Percentiles rank a stretch among this genome's conserved stretches.
These are phyloP conservation scores for Novumbra hubbsi DNA, from an alignment of 2,797 vertebrate species.

Conservation along the genomic window DNA sequence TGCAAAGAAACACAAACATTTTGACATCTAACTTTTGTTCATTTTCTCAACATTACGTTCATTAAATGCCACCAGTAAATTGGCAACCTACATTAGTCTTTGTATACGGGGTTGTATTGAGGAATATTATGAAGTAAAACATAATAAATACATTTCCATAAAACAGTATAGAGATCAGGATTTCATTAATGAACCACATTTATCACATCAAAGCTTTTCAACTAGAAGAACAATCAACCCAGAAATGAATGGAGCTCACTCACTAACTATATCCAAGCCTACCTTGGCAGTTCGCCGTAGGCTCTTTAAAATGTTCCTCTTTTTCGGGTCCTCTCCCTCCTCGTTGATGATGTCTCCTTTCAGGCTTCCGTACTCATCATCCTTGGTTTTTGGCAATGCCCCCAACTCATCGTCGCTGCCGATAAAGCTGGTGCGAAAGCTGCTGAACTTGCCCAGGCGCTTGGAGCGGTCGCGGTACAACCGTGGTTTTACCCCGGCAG, in stretches of 20 bases:
- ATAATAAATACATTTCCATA: not conserved
- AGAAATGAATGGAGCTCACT: not conserved
- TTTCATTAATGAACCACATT: not conserved
- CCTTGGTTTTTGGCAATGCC: slow-evolving; percentile 85
- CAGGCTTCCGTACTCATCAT: slow-evolving; percentile 82
- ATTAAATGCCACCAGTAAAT: not conserved
- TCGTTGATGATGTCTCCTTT: slow-evolving; percentile 88
- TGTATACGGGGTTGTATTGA: not conserved
- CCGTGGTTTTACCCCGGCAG: slow-evolving; percentile 84
- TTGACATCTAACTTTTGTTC: not conserved
- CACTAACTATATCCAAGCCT: slow-evolving; percentile 22
- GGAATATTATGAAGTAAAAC: not conserved
- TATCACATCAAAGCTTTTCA: not conserved
- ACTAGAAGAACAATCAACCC: not conserved
- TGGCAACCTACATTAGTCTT: not conserved
- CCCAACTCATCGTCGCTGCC: slow-evolving; percentile 93
- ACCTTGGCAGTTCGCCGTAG: slow-evolving; percentile 92
- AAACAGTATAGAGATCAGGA: not conserved
- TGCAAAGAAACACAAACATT: slow-evolving; percentile 47
- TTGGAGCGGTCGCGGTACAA: slow-evolving; percentile 90
- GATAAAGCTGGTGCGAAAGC: slow-evolving; percentile 90
- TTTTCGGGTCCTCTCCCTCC: slow-evolving; percentile 88
- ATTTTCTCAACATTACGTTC: not conserved
- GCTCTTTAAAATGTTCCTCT: slow-evolving; percentile 93
- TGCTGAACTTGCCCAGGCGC: slow-evolving; percentile 88